Conservation (phyloP, 2,113 vertebrate genomes). For the Tauraco erythrolophus region DNA sequence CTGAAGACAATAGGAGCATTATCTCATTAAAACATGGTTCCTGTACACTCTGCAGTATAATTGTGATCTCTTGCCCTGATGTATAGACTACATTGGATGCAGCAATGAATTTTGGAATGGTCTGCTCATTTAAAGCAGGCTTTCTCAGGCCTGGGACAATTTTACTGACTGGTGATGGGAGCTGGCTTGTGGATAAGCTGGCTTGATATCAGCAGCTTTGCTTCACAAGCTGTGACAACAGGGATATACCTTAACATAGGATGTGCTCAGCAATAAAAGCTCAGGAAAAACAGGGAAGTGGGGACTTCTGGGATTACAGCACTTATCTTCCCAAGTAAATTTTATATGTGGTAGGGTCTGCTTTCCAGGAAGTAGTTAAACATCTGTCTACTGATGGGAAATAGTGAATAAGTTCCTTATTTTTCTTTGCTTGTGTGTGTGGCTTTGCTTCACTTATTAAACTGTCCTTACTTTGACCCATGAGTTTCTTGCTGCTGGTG, state of each 20-base stretch:
- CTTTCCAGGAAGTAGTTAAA: no score
- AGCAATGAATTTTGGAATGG: background rate
- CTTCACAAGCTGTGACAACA: background rate
- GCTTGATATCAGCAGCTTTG: background rate
- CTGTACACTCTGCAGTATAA: rapidly evolving
- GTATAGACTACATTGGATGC: background rate
- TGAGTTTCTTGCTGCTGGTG: background rate
- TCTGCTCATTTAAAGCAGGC: rapidly evolving
- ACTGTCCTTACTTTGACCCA: background rate
- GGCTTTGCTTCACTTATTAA: no score
- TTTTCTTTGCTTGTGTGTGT: no score
- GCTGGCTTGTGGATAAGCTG: background rate
- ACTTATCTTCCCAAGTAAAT: no score
- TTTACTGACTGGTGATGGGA: background rate
- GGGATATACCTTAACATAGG: no score
- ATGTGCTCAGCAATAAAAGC: no score
- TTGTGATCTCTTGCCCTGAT: background rate
- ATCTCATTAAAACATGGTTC: background rate
- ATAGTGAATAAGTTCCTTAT: no score
- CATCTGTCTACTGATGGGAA: no score
- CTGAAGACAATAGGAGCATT: background rate
- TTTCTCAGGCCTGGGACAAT: background rate
- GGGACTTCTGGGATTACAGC: no score
- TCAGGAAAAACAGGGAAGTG: no score
- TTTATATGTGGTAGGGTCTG: no score